Conservation (phyloP, 2,888 invertebrate species). For the Troilus luridus region DNA sequence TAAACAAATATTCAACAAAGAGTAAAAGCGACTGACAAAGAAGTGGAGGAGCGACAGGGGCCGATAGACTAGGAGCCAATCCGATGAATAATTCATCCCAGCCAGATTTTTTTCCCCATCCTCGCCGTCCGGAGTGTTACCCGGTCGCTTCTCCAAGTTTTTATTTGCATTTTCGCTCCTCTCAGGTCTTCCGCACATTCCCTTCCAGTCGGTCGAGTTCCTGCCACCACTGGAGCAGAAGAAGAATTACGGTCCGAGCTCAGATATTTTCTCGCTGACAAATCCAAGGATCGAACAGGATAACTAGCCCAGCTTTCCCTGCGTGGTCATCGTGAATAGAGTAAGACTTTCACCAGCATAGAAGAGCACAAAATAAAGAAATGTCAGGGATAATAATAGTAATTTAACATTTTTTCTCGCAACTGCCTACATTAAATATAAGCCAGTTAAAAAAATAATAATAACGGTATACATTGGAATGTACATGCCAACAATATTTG, state of each 20-base stretch:
- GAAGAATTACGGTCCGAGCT: background rate
- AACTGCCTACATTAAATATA: background rate
- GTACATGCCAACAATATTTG: too few species aligned
- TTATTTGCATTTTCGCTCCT: constrained; percentile 39
- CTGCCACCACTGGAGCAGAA: background rate
- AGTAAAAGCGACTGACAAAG: constrained; percentile 13
- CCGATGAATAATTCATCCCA: constrained; percentile 35
- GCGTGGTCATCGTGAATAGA: background rate
- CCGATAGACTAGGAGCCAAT: background rate
- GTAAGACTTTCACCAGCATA: background rate
- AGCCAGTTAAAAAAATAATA: too few species aligned
- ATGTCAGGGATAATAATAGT: background rate
- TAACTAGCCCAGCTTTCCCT: background rate
- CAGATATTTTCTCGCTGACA: background rate
- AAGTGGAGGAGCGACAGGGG: background rate
- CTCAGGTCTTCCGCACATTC: background rate
- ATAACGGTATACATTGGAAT: too few species aligned
- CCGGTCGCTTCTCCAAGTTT: constrained; percentile 39
- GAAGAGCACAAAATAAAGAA: background rate
- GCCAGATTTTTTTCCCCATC: constrained; percentile 1
- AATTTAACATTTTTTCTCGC: background rate
- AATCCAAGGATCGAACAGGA: background rate
- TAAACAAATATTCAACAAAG: constrained; percentile 47
- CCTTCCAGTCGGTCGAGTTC: background rate
- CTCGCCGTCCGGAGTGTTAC: constrained; percentile 7